Conservation (phyloP, 2,888 invertebrate species). For the Eulithis testata region DNA sequence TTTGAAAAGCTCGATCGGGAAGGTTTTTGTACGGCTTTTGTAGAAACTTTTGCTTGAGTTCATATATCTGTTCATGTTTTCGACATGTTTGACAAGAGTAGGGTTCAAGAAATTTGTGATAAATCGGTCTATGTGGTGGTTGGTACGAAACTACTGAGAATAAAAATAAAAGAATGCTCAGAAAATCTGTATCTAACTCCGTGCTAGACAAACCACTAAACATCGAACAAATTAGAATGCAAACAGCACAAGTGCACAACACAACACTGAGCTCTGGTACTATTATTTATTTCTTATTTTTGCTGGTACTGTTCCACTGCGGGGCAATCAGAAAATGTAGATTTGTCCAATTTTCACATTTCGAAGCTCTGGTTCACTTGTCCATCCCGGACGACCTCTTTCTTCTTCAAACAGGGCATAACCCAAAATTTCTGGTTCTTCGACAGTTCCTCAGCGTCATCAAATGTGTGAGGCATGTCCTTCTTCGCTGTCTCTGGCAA, state of each 20-base stretch:
- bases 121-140: not conserved
- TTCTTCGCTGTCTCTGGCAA: slow-evolving; percentile 69
- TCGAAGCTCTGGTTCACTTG: slow-evolving; percentile 43
- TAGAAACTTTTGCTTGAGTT: slow-evolving; percentile 7
- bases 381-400: slow-evolving; percentile 31
- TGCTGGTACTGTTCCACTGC: no score
- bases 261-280: no score
- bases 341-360: slow-evolving; percentile 33
- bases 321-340: not conserved
- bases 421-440: slow-evolving; percentile 57
- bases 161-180: not conserved
- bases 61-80: slow-evolving; percentile 5
- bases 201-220: not conserved
- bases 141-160: not conserved
- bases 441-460: slow-evolving; percentile 64
- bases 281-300: no score
- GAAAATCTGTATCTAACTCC: not conserved
- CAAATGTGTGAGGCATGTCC: slow-evolving; percentile 72
- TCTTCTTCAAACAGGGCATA: slow-evolving; percentile 55
- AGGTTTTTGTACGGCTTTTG: slow-evolving; percentile 10
- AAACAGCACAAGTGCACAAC: no score
- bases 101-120: slow-evolving; percentile 5
- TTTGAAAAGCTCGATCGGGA: slow-evolving; percentile 1
- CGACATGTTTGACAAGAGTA: slow-evolving; percentile 11
- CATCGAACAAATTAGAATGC: no score